These are phyloP conservation scores for Drosophila leonis DNA, from an alignment of 2,888 invertebrate genomes.

Conservation along the genomic window DNA sequence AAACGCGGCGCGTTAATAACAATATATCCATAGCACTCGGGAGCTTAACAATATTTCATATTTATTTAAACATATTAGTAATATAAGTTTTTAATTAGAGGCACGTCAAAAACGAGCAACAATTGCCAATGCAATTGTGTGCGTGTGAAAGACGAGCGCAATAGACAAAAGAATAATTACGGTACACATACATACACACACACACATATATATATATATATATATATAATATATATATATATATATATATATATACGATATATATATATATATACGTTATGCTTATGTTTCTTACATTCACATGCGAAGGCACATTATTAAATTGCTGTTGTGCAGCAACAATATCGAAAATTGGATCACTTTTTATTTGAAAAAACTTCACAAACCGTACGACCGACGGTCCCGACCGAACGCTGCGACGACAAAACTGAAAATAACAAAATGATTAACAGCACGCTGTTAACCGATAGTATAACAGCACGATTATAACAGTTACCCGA, in stretches of 20 bases:
- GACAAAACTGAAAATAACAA: slow-evolving; percentile 53
- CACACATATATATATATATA: too few species aligned
- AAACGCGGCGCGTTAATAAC: slow-evolving; percentile 47
- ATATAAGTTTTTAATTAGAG: slow-evolving; percentile 6
- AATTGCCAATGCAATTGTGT: slow-evolving; percentile 13
- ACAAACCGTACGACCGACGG: slow-evolving; percentile 39
- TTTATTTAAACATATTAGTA: slow-evolving; percentile 9
- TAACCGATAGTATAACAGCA: slow-evolving; percentile 18
- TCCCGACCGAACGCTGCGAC: slow-evolving; percentile 50
- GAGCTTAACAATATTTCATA: slow-evolving; percentile 35
- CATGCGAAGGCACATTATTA: slow-evolving; percentile 33
- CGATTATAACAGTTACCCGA: background rate
- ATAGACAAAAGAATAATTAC: slow-evolving; percentile 4
- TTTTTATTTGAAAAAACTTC: slow-evolving; percentile 29
- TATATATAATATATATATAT: too few species aligned
- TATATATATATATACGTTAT: too few species aligned
- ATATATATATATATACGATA: too few species aligned
- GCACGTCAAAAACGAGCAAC: slow-evolving; percentile 42
- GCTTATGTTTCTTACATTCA: slow-evolving; percentile 50
- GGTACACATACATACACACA: background rate
- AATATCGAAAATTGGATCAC: slow-evolving; percentile 44
- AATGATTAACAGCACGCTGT: slow-evolving; percentile 23
- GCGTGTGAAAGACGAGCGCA: slow-evolving; percentile 1
- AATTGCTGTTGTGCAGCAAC: slow-evolving; percentile 39
- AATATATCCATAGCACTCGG: slow-evolving; percentile 42